Conservation (phyloP, 2,888 invertebrate species). For the Ophion obscuratus region DNA sequence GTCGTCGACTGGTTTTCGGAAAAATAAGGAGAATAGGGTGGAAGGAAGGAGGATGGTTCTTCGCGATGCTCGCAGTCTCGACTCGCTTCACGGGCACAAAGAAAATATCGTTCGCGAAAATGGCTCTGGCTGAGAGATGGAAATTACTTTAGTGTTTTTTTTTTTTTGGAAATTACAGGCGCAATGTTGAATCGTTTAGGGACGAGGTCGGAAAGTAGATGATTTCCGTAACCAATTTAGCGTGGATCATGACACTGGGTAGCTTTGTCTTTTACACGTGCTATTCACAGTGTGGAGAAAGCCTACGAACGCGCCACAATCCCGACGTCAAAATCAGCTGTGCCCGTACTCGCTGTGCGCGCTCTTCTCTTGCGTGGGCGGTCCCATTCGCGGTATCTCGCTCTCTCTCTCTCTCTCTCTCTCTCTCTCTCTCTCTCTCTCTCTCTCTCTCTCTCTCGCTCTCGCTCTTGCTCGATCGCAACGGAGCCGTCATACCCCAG, state of each 20-base stretch:
- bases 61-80: not conserved
- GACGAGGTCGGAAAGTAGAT: not conserved
- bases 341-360: conserved; percentile 64
- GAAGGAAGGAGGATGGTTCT: not conserved
- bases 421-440: conserved; percentile 1
- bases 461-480: conserved; percentile 27
- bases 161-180: not conserved
- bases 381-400: not conserved
- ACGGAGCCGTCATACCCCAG: conserved; percentile 52
- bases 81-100: not conserved
- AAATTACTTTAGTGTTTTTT: not conserved
- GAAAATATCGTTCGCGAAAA: conserved; percentile 1
- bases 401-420: conserved; percentile 15
- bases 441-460: conserved; percentile 4
- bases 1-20: not conserved
- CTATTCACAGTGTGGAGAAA: conserved; percentile 1
- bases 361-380: conserved; percentile 60
- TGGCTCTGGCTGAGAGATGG: not conserved
- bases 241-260: not conserved
- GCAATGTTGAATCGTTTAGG: not conserved
- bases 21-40: not conserved
- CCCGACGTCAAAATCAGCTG: conserved; percentile 71
- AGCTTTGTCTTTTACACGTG: not conserved
- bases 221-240: not conserved
- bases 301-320: conserved; percentile 43